Evolutionary conservation across 2,113 vertebrate genomes (phyloP), one percentile per base, ranked within the genome.

Genomic region (Chitala chitala): DNA sequence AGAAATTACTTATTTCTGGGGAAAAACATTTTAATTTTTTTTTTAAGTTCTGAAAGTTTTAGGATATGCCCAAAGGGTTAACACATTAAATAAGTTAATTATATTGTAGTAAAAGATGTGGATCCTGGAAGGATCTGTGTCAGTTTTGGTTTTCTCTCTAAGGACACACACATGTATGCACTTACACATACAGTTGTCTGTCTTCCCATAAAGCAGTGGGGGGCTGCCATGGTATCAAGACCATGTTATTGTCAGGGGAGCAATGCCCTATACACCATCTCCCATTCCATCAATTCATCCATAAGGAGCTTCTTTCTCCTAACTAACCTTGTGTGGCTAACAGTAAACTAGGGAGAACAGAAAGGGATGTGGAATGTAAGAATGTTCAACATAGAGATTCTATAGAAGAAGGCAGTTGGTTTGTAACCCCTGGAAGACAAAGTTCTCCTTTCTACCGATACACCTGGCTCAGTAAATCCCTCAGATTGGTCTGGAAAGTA

Each of bases 41-140:
- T 8, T 20, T 22, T 12, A 82, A 80, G 84, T 80, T 82, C 82
- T 75, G 80, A 81, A 77, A 44, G 74, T 77, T 80, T 81, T 84
- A 84, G 82, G 81, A 76, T 64, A 86, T 89, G 86, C 87, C 85
- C 87, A 89, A 89, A 91, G 87, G 88, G 88, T 88, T 90, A 89
- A 90, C 86, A 80, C 74, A 79, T 86, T 77, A 80, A 85, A 85
- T 84, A 89, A 86, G 89, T 90, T 90, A 90, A n/a, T 89, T 86
- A 87, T 78, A 85, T 87, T 77, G 83, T 83, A 87, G 82, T 77
- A 75, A 87, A 85, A 76, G 59, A 76, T 89, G 86, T 90, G 81
- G 88, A 90, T 79, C 88, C 79, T 44, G 75, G 33, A 15, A 74
- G 84, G 88, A 79, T 86, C 88, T 73, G 76, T 89, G 89, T 91